Percentiles rank a stretch among this genome's conserved stretches.
phyloP scores from a whole-genome alignment of 1,140 invertebrate genomes.

The Caerostris darwini region DNA sequence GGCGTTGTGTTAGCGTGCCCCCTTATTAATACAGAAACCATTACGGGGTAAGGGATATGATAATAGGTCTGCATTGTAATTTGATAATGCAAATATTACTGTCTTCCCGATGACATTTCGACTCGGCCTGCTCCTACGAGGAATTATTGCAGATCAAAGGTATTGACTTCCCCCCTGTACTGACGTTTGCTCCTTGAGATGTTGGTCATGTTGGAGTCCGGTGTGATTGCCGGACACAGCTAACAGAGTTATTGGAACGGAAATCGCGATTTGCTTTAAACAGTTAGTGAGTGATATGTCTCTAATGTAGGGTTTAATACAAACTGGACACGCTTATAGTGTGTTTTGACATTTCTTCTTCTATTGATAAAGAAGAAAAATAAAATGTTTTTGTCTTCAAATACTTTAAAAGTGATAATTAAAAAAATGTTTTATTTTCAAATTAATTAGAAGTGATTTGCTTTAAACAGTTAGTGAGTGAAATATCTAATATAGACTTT shows the following conservation, averaged over 20 bases:
- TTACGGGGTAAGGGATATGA: conserved; percentile 63
- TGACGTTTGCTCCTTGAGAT: conserved; percentile 17
- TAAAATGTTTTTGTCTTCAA: too few species aligned
- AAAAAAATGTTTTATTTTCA: too few species aligned
- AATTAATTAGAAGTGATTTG: too few species aligned
- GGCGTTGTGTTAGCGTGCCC: not conserved
- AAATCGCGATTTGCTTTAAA: not conserved
- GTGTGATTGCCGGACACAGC: conserved; percentile 7
- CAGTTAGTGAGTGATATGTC: not conserved
- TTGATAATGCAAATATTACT: conserved; percentile 62
- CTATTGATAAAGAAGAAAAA: too few species aligned
- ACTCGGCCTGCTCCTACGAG: not conserved
- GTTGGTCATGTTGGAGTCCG: not conserved
- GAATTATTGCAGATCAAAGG: conserved; percentile 61
- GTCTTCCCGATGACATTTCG: conserved; percentile 33
- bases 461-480: not conserved
- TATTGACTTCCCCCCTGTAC: not conserved
- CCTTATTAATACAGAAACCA: conserved; percentile 64
- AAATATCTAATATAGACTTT: too few species aligned
- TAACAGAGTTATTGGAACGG: conserved; percentile 19
- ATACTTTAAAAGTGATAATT: too few species aligned
- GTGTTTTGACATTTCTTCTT: too few species aligned
- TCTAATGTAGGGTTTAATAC: too few species aligned
- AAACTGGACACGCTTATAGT: too few species aligned
- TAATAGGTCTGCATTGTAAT: conserved; percentile 59